These are phyloP conservation scores for Microcebus murinus DNA, from an alignment of 2,113 vertebrate genomes.

Conservation along the genomic window DNA sequence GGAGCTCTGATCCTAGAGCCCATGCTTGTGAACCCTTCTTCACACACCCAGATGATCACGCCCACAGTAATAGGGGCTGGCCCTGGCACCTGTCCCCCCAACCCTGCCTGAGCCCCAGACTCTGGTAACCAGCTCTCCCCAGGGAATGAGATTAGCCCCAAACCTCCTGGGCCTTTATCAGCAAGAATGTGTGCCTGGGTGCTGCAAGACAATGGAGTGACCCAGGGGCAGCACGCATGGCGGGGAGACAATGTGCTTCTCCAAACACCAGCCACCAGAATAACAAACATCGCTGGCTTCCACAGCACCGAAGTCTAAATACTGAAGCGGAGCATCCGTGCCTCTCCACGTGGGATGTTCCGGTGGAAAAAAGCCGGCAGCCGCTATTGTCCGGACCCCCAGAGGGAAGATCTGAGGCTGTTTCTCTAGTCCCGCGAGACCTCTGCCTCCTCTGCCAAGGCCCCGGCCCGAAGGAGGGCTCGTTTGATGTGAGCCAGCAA, in stretches of 20 bases:
- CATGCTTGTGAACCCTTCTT: neutral
- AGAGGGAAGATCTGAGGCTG: conserved; percentile 29
- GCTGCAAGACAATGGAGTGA: conserved; percentile 38
- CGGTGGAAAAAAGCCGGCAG: neutral
- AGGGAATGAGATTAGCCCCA: conserved; percentile 37
- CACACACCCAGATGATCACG: neutral
- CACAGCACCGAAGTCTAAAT: neutral
- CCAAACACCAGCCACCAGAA: conserved; percentile 74
- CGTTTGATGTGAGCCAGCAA: conserved; percentile 60
- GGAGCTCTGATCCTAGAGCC: neutral
- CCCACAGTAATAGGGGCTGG: neutral
- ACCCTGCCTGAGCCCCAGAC: conserved; percentile 13
- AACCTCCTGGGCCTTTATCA: conserved; percentile 50
- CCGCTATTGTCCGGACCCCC: conserved; percentile 41
- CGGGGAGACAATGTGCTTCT: conserved; percentile 52
- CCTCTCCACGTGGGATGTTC: neutral
- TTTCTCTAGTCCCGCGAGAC: neutral
- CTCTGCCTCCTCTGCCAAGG: neutral
- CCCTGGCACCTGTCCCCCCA: conserved; percentile 14
- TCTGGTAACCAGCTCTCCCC: conserved; percentile 66
- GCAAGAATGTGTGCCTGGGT: neutral
- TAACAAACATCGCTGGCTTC: conserved; percentile 69
- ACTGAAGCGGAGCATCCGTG: neutral
- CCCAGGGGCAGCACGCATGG: neutral
- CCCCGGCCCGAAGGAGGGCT: neutral